These are phyloP conservation scores for Macroramphosus scolopax DNA, from an alignment of 2,797 vertebrate species.

Conservation along the genomic window DNA sequence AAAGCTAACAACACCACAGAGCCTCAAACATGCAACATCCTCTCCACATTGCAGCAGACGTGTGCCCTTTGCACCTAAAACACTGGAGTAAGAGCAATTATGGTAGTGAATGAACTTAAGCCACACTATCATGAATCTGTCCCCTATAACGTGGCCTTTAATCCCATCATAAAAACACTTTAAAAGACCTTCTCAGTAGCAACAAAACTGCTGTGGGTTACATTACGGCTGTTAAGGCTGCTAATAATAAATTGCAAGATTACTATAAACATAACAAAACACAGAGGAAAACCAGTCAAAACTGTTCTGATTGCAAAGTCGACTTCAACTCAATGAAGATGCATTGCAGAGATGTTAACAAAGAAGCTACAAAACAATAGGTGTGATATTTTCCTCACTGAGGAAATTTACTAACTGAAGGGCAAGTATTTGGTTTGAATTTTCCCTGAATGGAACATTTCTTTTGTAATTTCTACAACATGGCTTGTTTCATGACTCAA, in stretches of 20 bases:
- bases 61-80: constrained; percentile 71
- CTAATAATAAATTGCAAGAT: constrained; percentile 10
- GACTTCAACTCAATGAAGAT: not conserved
- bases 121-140: constrained; percentile 46
- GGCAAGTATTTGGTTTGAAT: no score
- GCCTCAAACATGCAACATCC: constrained; percentile 22
- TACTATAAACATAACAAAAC: not conserved
- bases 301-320: not conserved
- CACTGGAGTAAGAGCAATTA: constrained; percentile 45
- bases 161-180: constrained; percentile 64
- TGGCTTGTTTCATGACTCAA: constrained; percentile 19
- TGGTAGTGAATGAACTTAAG: constrained; percentile 47
- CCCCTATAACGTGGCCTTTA: constrained; percentile 52
- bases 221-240: constrained; percentile 10
- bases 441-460: constrained; percentile 6
- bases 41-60: constrained; percentile 23
- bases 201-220: constrained; percentile 7
- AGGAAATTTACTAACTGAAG: no score
- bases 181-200: constrained; percentile 17
- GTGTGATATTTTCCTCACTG: constrained; percentile 1
- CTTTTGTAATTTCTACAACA: constrained; percentile 8
- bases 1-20: constrained; percentile 31
- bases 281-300: not conserved
- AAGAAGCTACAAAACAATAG: constrained; percentile 10
- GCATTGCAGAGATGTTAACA: constrained; percentile 7